Evolutionary conservation across 2,888 invertebrate genomes (phyloP).

Genomic region (Napeogenes inachia): DNA sequence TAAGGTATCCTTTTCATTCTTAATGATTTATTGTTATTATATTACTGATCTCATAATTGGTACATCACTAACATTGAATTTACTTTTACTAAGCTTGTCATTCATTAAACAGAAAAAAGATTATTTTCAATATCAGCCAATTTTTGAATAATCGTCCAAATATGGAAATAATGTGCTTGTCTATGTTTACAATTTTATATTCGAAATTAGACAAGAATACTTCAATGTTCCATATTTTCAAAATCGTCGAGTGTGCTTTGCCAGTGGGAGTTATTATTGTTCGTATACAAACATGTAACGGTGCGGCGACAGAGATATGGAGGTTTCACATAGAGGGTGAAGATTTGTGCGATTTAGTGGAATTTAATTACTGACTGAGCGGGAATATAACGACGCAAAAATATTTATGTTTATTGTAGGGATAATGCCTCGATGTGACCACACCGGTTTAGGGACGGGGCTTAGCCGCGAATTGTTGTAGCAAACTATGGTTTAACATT

Average conservation of each 20-base stretch:
- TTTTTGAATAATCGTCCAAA: no score
- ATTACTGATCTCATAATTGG: background rate
- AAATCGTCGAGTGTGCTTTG: slow-evolving; percentile 16
- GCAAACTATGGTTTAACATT: background rate
- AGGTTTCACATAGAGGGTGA: slow-evolving; percentile 27
- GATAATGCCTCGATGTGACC: slow-evolving; percentile 66
- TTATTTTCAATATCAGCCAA: background rate
- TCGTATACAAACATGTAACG: slow-evolving; percentile 12
- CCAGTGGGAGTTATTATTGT: slow-evolving; percentile 21
- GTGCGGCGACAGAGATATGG: slow-evolving; percentile 15
- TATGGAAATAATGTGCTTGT: background rate
- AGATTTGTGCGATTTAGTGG: slow-evolving; percentile 73
- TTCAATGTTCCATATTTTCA: slow-evolving; percentile 4
- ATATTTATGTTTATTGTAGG: slow-evolving; percentile 75
- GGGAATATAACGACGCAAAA: slow-evolving; percentile 70
- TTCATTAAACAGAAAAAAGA: background rate
- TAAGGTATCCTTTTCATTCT: background rate
- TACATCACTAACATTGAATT: background rate
- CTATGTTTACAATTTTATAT: background rate
- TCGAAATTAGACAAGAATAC: background rate
- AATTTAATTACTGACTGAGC: slow-evolving; percentile 72
- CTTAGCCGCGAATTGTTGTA: background rate
- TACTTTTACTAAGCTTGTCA: background rate
- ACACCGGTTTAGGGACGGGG: slow-evolving; percentile 37
- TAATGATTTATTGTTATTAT: background rate